Percentiles rank a stretch among this genome's conserved stretches.
Evolutionary conservation across 2,888 invertebrate genomes (phyloP).

Genomic region (Paralinhomoeus sp.): DNA sequence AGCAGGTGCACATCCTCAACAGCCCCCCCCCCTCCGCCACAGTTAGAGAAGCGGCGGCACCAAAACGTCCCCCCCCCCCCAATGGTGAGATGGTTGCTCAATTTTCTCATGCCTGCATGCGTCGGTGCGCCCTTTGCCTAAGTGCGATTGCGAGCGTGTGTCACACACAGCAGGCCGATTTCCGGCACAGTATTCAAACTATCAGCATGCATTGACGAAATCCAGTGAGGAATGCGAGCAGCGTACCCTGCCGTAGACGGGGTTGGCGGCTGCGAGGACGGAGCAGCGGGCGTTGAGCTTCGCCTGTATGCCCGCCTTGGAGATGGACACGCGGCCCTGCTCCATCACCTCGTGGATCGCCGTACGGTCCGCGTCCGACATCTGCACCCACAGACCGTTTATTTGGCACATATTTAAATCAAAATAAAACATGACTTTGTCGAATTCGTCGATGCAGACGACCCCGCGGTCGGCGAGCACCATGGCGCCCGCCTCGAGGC

Average conservation of each 20-base stretch:
- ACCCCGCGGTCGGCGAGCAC: slow-evolving; percentile 94
- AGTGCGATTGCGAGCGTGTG: no score
- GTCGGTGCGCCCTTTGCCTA: no score
- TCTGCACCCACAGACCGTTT: slow-evolving; percentile 36
- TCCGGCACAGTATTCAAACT: no score
- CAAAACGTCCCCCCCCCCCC: no score
- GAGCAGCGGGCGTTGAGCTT: slow-evolving; percentile 88
- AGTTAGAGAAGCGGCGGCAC: background rate
- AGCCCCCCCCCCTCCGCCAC: no score
- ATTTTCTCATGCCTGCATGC: no score
- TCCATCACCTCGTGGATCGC: slow-evolving; percentile 99
- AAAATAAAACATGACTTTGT: slow-evolving; percentile 31
- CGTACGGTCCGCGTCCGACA: slow-evolving; percentile 95
- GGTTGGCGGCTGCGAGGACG: slow-evolving; percentile 96
- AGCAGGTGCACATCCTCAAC: no score
- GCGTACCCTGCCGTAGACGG: slow-evolving; percentile 71
- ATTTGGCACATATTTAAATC: no score
- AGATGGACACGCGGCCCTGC: slow-evolving; percentile 79
- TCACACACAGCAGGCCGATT: no score
- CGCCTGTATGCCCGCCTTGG: slow-evolving; percentile 87
- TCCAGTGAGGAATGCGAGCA: no score
- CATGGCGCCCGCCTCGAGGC: slow-evolving; percentile 95
- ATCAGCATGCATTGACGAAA: no score
- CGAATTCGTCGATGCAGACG: slow-evolving; percentile 91
- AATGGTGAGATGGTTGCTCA: no score